Percentiles rank a stretch among this genome's conserved stretches.
phyloP scores from a whole-genome alignment of 2,888 invertebrate genomes.

The Rhabditoides inermis region DNA sequence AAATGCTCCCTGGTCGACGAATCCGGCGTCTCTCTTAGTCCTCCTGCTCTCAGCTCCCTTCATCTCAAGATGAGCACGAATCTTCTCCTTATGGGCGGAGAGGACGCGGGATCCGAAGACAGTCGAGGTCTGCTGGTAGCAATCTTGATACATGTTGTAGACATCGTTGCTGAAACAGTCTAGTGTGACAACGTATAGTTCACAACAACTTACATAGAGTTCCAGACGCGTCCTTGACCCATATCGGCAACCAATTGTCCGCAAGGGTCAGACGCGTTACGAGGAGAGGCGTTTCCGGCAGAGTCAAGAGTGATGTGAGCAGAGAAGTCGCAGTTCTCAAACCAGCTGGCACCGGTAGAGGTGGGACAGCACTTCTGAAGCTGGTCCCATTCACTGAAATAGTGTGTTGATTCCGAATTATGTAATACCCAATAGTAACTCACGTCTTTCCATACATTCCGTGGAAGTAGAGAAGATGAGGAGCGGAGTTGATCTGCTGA shows the following conservation, averaged over 20 bases:
- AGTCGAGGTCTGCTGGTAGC: conserved; percentile 27
- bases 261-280: conserved; percentile 15
- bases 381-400: conserved; percentile 24
- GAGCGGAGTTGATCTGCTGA: conserved; percentile 31
- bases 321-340: conserved; percentile 35
- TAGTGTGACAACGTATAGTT: background rate
- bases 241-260: conserved; percentile 20
- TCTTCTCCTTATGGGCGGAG: conserved; percentile 5
- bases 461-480: conserved; percentile 33
- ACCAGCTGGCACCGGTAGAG: conserved; percentile 19
- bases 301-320: conserved; percentile 21
- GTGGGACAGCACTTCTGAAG: conserved; percentile 23
- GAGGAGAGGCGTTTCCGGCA: conserved; percentile 20
- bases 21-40: conserved; percentile 9
- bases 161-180: conserved; percentile 22
- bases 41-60: no score
- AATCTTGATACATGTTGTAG: conserved; percentile 42
- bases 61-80: no score
- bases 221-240: conserved; percentile 24
- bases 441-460: conserved; percentile 31
- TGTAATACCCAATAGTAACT: background rate
- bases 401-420: background rate
- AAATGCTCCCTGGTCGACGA: conserved; percentile 21
- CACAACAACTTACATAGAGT: conserved; percentile 6
- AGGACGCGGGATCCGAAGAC: conserved; percentile 18